Evolutionary conservation across 2,888 invertebrate species (phyloP), one percentile per base, ranked within the genome.

Genomic region (Drosophila macrospina): DNA sequence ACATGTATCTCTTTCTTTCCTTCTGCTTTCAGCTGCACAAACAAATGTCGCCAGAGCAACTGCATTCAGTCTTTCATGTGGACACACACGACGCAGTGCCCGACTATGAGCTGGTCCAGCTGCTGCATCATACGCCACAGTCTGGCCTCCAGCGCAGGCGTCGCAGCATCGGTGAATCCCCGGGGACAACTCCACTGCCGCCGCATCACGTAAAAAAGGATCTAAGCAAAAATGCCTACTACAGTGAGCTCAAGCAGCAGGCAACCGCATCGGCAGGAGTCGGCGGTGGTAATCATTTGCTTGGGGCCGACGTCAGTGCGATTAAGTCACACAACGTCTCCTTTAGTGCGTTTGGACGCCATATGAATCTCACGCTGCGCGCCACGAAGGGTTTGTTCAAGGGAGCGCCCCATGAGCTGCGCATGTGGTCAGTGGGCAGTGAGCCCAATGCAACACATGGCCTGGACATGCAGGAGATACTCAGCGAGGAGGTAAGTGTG

Each of bases 31-130:
- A 97, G 97, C 94, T 97, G 91, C 97, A 98, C 94, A 96, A 96
- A 93, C 95, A 95, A 91, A 97, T 98, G 97, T 96, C 96, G 80
- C 92, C 94, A 90, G 95, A 96, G 72, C 97, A 98, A 93, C 93
- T 97, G 90, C 94, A 94, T 91, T 94, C 94, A 90, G 95, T 97
- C 75, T 98, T 98, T 93, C 97, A 97, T 92, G 96, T 97, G 83
- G 96, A 96, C 69, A 70, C 71, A 60, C 71, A 77, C 45, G 94
- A 95, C 86, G 93, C 95, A 91, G 96, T 98, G 88, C 98, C 98
- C 73, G 94, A 95, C 81, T 98, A 98, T 92, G 96, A 97, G 93
- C 93, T 97, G 84, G 95, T 97, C 57, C 95, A 95, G 77, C 93
- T 97, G 74, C 93, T 94, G 62, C 96, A 96, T 91, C 94, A 94